Evolutionary conservation across 2,113 vertebrate species (phyloP).

Genomic region (Antechinus stuartii): DNA sequence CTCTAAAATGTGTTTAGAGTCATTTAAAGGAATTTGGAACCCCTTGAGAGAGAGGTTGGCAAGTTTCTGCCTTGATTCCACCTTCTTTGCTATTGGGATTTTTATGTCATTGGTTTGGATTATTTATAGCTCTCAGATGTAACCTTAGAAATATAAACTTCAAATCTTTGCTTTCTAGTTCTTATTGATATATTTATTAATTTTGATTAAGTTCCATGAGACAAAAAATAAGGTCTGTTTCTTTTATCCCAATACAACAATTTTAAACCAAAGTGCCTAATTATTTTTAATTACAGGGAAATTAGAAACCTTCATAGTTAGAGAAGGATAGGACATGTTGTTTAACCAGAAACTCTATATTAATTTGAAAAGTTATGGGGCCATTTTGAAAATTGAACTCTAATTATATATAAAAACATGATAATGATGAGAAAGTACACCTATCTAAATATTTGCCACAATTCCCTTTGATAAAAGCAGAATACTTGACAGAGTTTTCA

Average conservation of each 20-base stretch:
- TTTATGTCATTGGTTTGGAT: neutral
- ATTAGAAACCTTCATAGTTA: neutral
- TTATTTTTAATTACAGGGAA: neutral
- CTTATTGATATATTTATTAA: neutral
- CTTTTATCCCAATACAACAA: neutral
- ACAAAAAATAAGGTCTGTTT: neutral
- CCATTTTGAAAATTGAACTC: neutral
- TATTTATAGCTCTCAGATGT: neutral
- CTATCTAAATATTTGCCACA: neutral
- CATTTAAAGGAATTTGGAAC: too few relatives aligned
- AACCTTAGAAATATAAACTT: neutral
- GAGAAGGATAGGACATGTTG: neutral
- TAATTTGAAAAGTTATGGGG: neutral
- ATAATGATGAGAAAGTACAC: neutral
- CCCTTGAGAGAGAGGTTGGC: too few relatives aligned
- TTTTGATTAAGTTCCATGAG: neutral
- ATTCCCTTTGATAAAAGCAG: neutral
- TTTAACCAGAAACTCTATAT: neutral
- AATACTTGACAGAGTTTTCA: neutral
- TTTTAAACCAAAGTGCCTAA: neutral
- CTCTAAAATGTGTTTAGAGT: too few relatives aligned
- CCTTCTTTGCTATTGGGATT: neutral
- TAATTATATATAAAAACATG: neutral
- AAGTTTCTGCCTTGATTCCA: too few relatives aligned
- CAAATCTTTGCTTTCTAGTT: neutral